phyloP scores from a whole-genome alignment of 2,888 invertebrate species.

The Sisyra nigra region DNA sequence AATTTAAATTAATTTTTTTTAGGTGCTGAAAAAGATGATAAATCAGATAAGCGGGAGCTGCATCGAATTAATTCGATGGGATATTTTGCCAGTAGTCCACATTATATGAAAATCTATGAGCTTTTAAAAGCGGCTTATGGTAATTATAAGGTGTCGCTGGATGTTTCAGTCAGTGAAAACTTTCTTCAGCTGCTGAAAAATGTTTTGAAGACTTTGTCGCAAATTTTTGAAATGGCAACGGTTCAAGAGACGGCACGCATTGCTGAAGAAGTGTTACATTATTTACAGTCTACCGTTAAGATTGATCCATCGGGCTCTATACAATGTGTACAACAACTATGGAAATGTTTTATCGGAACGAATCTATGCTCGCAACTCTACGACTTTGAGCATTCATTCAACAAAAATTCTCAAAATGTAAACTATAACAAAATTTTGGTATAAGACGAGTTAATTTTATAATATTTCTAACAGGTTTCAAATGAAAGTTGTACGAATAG shows the following conservation, averaged over 20 bases:
- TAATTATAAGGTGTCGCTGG: constrained; percentile 75
- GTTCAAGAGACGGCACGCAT: constrained; percentile 53
- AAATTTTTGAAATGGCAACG: constrained; percentile 52
- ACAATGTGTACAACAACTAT: constrained; percentile 58
- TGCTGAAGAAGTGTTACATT: constrained; percentile 66
- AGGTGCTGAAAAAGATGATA: constrained; percentile 21
- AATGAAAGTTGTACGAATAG: constrained; percentile 13
- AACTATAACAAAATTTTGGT: background rate
- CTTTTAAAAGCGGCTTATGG: constrained; percentile 65
- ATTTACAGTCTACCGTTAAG: constrained; percentile 52
- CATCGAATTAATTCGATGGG: constrained; percentile 30
- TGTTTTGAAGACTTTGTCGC: constrained; percentile 45
- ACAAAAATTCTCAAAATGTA: background rate
- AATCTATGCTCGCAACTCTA: constrained; percentile 40
- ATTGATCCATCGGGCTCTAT: constrained; percentile 54
- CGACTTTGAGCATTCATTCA: constrained; percentile 18
- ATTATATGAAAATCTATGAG: constrained; percentile 76
- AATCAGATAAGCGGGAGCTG: constrained; percentile 20
- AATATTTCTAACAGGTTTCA: background rate
- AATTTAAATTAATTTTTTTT: background rate
- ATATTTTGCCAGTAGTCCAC: constrained; percentile 50
- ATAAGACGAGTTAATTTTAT: background rate
- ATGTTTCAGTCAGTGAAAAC: constrained; percentile 56
- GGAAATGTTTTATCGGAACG: constrained; percentile 60
- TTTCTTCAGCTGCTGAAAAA: constrained; percentile 50